These are phyloP conservation scores for Ceryle rudis DNA, from an alignment of 2,797 vertebrate genomes.

Conservation along the genomic window DNA sequence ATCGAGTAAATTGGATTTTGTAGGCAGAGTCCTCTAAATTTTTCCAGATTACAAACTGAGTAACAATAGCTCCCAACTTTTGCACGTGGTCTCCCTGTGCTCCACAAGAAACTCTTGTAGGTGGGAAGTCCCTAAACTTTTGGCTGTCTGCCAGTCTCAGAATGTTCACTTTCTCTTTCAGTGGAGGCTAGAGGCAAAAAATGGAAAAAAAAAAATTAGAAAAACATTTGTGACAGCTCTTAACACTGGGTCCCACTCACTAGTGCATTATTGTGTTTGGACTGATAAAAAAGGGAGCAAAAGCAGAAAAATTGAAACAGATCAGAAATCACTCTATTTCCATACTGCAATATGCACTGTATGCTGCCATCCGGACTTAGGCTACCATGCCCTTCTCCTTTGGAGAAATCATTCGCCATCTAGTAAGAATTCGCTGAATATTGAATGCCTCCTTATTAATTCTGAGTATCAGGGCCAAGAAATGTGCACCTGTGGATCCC, in stretches of 20 bases:
- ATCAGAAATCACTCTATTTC: slow-evolving; percentile 10
- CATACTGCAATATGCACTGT: neutral
- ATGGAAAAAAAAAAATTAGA: neutral
- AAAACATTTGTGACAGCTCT: neutral
- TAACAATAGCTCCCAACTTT: neutral
- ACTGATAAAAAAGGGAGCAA: neutral
- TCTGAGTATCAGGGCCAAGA: slow-evolving; percentile 4
- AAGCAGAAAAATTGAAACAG: neutral
- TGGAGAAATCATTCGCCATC: neutral
- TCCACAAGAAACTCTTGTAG: neutral
- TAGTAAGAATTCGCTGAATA: slow-evolving; percentile 32
- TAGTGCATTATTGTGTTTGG: neutral
- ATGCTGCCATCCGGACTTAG: neutral
- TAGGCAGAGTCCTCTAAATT: neutral
- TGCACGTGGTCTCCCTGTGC: neutral
- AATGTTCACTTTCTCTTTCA: slow-evolving; percentile 14
- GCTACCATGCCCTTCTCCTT: neutral
- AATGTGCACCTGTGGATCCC: neutral
- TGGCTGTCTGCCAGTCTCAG: neutral
- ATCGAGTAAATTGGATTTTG: neutral
- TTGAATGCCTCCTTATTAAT: neutral
- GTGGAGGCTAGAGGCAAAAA: neutral
- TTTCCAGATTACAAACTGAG: neutral
- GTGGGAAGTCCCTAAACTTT: neutral
- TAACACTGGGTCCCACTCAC: neutral